Conservation (phyloP, 2,797 vertebrate genomes). For the Hybognathus amarus region DNA sequence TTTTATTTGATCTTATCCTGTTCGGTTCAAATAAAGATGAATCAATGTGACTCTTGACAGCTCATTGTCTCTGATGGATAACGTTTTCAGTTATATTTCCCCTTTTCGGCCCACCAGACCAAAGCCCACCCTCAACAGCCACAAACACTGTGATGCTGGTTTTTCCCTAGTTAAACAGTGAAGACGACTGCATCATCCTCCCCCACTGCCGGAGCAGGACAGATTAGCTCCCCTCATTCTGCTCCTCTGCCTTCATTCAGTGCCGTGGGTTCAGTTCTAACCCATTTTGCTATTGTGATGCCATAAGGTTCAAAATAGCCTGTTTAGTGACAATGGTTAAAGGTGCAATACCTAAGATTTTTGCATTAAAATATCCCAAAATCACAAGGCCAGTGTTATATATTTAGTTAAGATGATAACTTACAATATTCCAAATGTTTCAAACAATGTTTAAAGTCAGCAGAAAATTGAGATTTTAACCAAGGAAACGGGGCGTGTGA, state of each 20-base stretch:
- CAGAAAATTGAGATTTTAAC: no score
- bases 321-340: not conserved
- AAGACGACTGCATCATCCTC: slow-evolving; percentile 13
- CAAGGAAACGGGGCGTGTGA: no score
- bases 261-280: slow-evolving; percentile 13
- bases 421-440: no score
- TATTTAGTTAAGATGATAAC: no score
- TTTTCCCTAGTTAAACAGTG: not conserved
- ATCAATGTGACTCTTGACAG: not conserved
- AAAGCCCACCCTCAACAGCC: slow-evolving; percentile 9
- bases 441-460: no score
- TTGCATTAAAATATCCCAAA: no score
- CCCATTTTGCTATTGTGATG: slow-evolving; percentile 8
- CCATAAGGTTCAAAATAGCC: not conserved
- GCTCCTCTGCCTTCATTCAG: slow-evolving; percentile 30
- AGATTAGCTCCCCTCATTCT: slow-evolving; percentile 37
- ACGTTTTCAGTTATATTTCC: slow-evolving; percentile 7
- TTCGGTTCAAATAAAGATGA: not conserved
- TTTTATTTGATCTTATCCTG: not conserved
- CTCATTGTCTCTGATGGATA: slow-evolving; percentile 15
- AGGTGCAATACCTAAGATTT: no score
- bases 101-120: not conserved
- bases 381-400: no score
- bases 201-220: slow-evolving; percentile 19
- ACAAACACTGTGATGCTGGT: not conserved